These are phyloP conservation scores for Vanessa tameamea DNA, from an alignment of 1,140 invertebrate species.

Conservation along the genomic window DNA sequence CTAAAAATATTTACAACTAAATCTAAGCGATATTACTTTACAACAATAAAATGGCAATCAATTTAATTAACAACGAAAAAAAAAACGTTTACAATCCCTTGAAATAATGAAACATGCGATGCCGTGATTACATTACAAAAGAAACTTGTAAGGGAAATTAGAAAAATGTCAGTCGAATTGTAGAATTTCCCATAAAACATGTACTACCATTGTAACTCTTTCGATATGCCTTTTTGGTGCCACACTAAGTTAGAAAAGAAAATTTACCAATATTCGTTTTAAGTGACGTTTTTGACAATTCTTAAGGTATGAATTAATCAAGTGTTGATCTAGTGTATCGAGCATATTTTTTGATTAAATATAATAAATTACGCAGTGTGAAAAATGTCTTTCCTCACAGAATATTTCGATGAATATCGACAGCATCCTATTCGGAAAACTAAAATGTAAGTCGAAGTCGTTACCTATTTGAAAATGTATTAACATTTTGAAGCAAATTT, in stretches of 20 bases:
- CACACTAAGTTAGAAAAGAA: background rate
- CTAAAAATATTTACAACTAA: too few species aligned
- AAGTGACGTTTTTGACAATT: background rate
- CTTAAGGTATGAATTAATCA: background rate
- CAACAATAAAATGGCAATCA: too few species aligned
- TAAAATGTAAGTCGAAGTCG: conserved; percentile 61
- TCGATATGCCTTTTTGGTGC: background rate
- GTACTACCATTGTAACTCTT: conserved; percentile 5
- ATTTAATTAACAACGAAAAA: background rate
- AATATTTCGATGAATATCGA: conserved; percentile 74
- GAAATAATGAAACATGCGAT: conserved; percentile 60
- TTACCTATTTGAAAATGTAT: background rate
- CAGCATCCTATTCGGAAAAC: conserved; percentile 69
- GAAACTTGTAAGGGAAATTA: conserved; percentile 51
- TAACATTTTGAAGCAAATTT: background rate
- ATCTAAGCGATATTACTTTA: too few species aligned
- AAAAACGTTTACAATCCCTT: conserved; percentile 55
- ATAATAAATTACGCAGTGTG: conserved; percentile 16
- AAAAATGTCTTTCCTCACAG: conserved; percentile 73
- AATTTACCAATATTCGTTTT: background rate
- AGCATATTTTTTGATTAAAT: background rate
- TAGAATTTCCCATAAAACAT: conserved; percentile 33
- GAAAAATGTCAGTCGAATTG: conserved; percentile 43
- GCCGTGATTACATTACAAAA: conserved; percentile 65
- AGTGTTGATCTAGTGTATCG: background rate